These are phyloP conservation scores for Poeciliopsis infans DNA, from an alignment of 2,797 vertebrate genomes.

Conservation along the genomic window DNA sequence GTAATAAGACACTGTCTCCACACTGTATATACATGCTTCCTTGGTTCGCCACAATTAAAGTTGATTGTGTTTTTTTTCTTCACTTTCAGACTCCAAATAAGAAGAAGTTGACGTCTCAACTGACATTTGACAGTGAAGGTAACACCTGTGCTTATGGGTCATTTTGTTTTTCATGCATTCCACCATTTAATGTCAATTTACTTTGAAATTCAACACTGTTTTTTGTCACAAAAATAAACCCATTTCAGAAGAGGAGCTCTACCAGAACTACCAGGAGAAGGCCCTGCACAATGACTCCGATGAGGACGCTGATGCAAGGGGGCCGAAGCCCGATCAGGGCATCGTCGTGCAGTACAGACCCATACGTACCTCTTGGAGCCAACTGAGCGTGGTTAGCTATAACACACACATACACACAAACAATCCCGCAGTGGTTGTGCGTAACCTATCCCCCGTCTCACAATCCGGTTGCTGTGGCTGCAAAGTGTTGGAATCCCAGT, in stretches of 20 bases:
- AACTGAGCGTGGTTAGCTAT: conserved; percentile 90
- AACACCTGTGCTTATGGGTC: conserved; percentile 62
- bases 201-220: background rate
- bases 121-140: conserved; percentile 95
- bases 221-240: conserved; percentile 6
- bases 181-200: background rate
- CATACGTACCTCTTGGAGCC: conserved; percentile 92
- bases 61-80: conserved; percentile 13
- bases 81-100: conserved; percentile 74
- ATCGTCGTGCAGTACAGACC: conserved; percentile 90
- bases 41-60: background rate
- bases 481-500: conserved; percentile 64
- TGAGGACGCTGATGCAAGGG: conserved; percentile 87
- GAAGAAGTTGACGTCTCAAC: conserved; percentile 88
- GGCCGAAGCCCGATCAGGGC: conserved; percentile 81
- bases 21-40: conserved; percentile 1
- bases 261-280: conserved; percentile 98
- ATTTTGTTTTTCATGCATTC: background rate
- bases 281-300: conserved; percentile 95
- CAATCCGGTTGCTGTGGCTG: conserved; percentile 12
- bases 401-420: conserved; percentile 40
- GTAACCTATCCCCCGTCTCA: conserved; percentile 1
- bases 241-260: conserved; percentile 90
- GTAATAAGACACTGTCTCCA: conserved; percentile 45
- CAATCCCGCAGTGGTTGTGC: conserved; percentile 10